Base-by-base conservation (phyloP, 1,140 invertebrate genomes). In the Scaptomyza graminum region DNA sequence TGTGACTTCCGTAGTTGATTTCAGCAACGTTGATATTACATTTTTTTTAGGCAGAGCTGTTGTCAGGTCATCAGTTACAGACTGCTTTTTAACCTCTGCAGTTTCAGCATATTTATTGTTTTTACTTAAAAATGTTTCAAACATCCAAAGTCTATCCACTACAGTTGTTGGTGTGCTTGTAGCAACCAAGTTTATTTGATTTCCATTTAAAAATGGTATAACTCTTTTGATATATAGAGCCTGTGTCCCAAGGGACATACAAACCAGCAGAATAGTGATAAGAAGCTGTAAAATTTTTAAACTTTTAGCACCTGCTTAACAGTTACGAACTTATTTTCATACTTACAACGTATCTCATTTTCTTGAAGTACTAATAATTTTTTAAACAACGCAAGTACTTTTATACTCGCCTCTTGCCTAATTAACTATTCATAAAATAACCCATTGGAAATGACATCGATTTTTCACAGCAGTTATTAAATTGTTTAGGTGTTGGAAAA, bases 311-410 rank as follows among this genome's bases (percentile, higher is more conserved):
- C 54, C 11, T 28, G 37, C 2, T 18, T 7, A 11, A 43, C 8
- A 18, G 28, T 31, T 52, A 15, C 7, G 13, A 50, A 37, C 12
- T 41, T 2, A n/a, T 50, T 9, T 6, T 31, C 37, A 13, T 73
- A 84, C 81, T 87, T 77, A 84, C 81, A 70, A 62, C 56, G 55
- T 62, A 66, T 56, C 74, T 74, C 82, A 84, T 84, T 76, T 73
- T 87, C 37, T 22, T 67, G 52, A 4, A 5, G 28, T 46, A 87
- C 82, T 84, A 65, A 51, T 56, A 6, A 25, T 15, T 43, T 57
- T 61, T 61, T 60, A n/a, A 46, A 59, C 13, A 11, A 13, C 28
- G 28, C 49, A 31, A 62, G 25, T 25, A 57, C 68, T 62, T 77
- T 84, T 84, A 84, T 84, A 84, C 31, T 56, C n/a, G 37, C 37